Conservation (phyloP, 2,113 vertebrate genomes). For the Cygnus atratus region DNA sequence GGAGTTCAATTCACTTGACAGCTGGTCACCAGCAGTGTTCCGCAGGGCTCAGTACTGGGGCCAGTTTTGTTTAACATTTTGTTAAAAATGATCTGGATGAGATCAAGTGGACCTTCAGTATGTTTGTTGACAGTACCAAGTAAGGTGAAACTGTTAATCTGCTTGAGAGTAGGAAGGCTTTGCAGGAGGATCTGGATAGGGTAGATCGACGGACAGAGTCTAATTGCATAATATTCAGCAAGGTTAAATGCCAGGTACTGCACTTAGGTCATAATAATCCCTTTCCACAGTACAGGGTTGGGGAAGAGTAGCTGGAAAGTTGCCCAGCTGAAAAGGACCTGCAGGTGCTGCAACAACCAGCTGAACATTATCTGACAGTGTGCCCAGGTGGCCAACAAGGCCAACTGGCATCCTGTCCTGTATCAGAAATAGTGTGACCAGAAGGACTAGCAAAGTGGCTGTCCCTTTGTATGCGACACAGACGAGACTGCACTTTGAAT, state of each 20-base stretch:
- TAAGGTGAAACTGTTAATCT: not conserved
- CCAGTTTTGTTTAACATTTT: not conserved
- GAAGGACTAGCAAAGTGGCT: not conserved
- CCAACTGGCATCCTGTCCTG: not conserved
- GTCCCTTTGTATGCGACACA: not conserved
- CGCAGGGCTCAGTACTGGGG: not conserved
- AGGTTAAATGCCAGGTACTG: not conserved
- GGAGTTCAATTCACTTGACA: not conserved
- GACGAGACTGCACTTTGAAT: not conserved
- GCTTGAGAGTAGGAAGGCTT: not conserved
- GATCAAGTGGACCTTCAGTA: not conserved
- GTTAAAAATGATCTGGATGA: not conserved
- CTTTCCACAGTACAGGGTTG: not conserved
- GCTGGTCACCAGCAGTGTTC: not conserved
- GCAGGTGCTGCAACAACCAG: not conserved
- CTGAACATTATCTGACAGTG: not conserved
- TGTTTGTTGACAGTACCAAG: not conserved
- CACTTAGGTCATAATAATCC: not conserved
- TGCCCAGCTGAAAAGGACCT: not conserved
- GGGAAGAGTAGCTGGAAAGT: not conserved
- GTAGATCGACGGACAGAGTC: not conserved
- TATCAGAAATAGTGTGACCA: not conserved
- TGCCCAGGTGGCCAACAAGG: not conserved
- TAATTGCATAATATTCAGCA: not conserved
- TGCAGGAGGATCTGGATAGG: not conserved